Conservation (phyloP, 2,888 invertebrate species). For the Noctua pronuba region DNA sequence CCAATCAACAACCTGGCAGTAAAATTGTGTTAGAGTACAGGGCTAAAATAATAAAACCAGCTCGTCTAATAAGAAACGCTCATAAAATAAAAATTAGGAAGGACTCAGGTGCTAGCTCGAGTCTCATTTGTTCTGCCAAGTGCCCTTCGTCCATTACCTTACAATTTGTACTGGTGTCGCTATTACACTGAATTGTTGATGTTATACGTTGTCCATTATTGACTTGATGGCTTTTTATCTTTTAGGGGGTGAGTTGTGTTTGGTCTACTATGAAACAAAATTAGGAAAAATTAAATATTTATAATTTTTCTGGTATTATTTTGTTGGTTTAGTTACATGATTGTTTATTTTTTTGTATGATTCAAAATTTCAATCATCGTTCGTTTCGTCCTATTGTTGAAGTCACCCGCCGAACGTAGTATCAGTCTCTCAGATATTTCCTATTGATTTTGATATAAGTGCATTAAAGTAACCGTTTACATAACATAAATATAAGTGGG, state of each 20-base stretch:
- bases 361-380: neutral
- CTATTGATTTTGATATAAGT: neutral
- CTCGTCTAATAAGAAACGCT: neutral
- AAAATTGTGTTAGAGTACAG: neutral
- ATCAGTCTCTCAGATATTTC: neutral
- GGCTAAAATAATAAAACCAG: conserved; percentile 1
- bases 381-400: neutral
- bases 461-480: neutral
- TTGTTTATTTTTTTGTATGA: neutral
- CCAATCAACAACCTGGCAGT: neutral
- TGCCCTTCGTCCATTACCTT: conserved; percentile 63
- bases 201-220: conserved; percentile 55
- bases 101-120: conserved; percentile 46
- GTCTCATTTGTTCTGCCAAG: conserved; percentile 52
- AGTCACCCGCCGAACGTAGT: too few relatives aligned
- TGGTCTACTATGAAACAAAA: neutral
- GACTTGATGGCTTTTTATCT: conserved; percentile 42
- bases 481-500: too few relatives aligned
- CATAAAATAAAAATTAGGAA: conserved; percentile 45
- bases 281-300: neutral
- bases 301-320: neutral
- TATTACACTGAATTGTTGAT: conserved; percentile 71
- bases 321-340: neutral
- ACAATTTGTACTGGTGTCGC: conserved; percentile 63
- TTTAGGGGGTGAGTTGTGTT: conserved; percentile 20